These are phyloP conservation scores for Cephalopachus bancanus DNA, from an alignment of 2,797 vertebrate species.

Conservation along the genomic window DNA sequence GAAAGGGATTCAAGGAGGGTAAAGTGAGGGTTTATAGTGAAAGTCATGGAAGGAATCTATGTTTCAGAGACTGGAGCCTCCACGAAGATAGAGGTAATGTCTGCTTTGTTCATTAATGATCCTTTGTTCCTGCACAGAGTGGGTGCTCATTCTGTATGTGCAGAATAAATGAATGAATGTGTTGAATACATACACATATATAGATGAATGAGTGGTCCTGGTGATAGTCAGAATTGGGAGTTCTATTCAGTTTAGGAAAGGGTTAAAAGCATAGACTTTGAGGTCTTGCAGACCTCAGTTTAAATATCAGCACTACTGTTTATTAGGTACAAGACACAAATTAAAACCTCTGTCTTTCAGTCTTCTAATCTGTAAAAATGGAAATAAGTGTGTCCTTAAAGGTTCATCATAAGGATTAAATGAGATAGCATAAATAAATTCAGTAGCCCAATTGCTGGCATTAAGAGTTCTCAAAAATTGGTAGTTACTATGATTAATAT, in stretches of 20 bases:
- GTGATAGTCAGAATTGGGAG: neutral
- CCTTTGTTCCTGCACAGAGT: neutral
- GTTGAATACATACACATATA: neutral
- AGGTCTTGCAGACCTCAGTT: neutral
- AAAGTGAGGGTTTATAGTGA: neutral
- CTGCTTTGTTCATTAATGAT: neutral
- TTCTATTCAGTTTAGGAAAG: neutral
- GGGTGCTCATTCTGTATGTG: neutral
- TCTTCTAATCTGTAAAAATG: conserved; percentile 8
- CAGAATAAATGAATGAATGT: neutral
- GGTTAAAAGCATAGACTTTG: neutral
- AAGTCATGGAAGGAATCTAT: neutral
- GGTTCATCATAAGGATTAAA: neutral
- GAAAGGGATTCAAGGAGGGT: neutral
- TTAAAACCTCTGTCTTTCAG: conserved; percentile 34
- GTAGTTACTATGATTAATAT: neutral
- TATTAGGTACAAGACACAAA: neutral
- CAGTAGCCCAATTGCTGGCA: neutral
- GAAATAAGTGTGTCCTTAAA: neutral
- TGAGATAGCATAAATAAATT: neutral
- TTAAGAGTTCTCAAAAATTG: neutral
- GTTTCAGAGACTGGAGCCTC: neutral
- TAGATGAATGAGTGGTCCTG: neutral
- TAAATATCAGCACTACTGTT: neutral
- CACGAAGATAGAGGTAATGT: neutral